phyloP scores from a whole-genome alignment of 2,113 vertebrate species.

The Prionailurus viverrinus region DNA sequence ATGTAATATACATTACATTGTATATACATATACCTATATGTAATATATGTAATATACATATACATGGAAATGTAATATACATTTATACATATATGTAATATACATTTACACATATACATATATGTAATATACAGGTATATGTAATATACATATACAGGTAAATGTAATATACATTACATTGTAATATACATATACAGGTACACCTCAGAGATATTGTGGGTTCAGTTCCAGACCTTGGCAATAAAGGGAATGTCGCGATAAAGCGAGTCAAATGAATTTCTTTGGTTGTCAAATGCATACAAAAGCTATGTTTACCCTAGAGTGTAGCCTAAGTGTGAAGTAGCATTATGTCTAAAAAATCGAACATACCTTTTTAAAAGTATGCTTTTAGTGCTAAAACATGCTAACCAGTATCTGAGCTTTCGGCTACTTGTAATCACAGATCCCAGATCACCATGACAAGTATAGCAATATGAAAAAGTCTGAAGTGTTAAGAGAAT shows the following conservation, averaged over 20 bases:
- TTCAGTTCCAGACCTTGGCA: not conserved
- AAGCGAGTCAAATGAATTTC: not conserved
- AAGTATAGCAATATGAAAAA: not conserved
- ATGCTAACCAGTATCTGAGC: not conserved
- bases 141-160: no score
- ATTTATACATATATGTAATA: no score
- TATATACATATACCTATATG: no score
- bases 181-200: not conserved
- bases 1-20: no score
- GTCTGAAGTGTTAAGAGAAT: not conserved
- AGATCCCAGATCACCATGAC: not conserved
- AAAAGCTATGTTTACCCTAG: not conserved
- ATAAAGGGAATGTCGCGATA: not conserved
- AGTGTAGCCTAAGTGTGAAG: not conserved
- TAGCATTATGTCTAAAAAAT: not conserved
- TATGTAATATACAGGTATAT: no score
- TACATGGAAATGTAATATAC: no score
- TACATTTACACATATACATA: no score
- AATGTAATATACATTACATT: no score
- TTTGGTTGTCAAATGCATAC: not conserved
- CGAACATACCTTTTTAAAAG: not conserved
- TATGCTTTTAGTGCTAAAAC: not conserved
- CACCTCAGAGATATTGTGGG: not conserved
- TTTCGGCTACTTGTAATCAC: not conserved
- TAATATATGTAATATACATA: no score